phyloP scores from a whole-genome alignment of 2,888 invertebrate species.

The Eilema sororculum region DNA sequence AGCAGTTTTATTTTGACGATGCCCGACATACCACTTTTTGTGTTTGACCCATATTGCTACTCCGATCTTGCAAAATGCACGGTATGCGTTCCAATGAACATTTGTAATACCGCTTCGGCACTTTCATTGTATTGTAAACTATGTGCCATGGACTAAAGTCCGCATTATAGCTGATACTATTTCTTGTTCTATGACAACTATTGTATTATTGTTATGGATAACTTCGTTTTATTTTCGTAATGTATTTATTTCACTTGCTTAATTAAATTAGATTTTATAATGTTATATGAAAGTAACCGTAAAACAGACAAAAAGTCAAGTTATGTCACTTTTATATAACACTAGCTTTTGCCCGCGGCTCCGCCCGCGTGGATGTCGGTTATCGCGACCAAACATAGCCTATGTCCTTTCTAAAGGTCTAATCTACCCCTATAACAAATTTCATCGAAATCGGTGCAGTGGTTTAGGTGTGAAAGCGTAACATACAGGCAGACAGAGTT shows the following conservation, averaged over 20 bases:
- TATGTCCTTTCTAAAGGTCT: too few relatives aligned
- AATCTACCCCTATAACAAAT: too few relatives aligned
- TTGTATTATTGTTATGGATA: background rate
- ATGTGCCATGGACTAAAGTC: conserved; percentile 46
- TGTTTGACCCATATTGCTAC: conserved; percentile 43
- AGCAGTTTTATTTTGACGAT: conserved; percentile 13
- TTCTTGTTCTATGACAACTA: conserved; percentile 8
- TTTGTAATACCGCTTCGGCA: conserved; percentile 51
- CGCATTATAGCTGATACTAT: conserved; percentile 19
- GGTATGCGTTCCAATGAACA: conserved; percentile 61
- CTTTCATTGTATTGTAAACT: conserved; percentile 58
- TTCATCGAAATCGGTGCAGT: too few relatives aligned
- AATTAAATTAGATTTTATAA: background rate
- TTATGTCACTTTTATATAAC: too few relatives aligned
- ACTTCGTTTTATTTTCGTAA: too few relatives aligned
- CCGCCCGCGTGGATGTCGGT: too few relatives aligned
- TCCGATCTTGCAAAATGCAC: conserved; percentile 57
- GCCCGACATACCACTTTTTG: conserved; percentile 5
- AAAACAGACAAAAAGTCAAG: background rate
- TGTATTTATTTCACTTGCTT: background rate
- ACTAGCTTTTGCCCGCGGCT: too few relatives aligned
- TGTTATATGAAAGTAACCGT: background rate
- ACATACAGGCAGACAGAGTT: too few relatives aligned
- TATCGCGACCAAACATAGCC: too few relatives aligned
- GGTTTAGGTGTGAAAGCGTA: too few relatives aligned